phyloP scores from a whole-genome alignment of 2,113 vertebrate genomes.

The Otus sunia region DNA sequence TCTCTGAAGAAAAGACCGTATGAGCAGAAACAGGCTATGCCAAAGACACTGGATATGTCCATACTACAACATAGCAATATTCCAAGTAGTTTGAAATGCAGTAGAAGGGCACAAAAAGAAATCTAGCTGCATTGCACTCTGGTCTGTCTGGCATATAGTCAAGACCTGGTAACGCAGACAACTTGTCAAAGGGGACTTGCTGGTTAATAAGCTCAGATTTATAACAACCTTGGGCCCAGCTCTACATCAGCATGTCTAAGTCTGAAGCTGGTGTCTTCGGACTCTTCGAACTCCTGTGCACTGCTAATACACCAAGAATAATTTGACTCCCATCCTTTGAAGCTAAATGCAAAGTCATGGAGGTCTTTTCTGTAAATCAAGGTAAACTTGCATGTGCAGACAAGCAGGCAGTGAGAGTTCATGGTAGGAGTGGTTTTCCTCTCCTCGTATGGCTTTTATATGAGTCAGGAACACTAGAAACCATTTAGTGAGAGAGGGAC shows the following conservation, averaged over 20 bases:
- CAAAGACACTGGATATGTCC: neutral
- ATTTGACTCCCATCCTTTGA: neutral
- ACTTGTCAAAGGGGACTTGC: neutral
- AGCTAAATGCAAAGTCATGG: neutral
- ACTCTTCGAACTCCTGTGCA: neutral
- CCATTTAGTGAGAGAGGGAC: neutral
- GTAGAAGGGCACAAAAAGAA: neutral
- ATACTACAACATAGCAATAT: neutral
- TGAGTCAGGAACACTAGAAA: neutral
- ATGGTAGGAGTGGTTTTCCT: neutral
- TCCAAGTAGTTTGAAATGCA: neutral
- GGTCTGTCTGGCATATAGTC: neutral
- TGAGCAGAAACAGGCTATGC: neutral
- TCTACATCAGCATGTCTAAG: neutral
- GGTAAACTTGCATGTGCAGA: neutral
- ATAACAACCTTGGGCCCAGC: neutral
- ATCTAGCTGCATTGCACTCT: neutral
- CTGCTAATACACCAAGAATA: neutral
- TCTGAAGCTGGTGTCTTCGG: neutral
- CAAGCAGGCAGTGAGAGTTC: neutral
- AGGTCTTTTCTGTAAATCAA: neutral
- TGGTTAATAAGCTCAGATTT: neutral
- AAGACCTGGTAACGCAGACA: neutral
- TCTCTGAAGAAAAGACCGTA: neutral
- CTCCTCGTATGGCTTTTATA: neutral